These are phyloP conservation scores for Perognathus longimembris DNA, from an alignment of 2,113 vertebrate genomes.

Conservation along the genomic window DNA sequence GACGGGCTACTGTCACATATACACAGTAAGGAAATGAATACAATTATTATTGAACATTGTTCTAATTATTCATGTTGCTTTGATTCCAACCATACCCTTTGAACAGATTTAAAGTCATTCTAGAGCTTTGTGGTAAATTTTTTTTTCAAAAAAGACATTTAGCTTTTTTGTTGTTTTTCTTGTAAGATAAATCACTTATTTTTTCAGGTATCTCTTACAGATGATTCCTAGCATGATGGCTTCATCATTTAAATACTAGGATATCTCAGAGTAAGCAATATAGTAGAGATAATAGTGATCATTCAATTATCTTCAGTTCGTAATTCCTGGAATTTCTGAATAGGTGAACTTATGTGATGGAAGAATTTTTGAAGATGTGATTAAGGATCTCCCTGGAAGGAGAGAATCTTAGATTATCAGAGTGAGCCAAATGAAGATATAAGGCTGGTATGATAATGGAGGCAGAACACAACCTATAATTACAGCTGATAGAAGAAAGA, in stretches of 20 bases:
- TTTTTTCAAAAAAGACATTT: background rate
- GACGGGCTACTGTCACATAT: too few species aligned
- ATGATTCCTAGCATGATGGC: background rate
- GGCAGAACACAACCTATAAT: background rate
- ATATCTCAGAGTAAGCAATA: background rate
- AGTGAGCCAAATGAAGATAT: background rate
- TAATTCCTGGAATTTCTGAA: background rate
- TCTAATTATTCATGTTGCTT: background rate
- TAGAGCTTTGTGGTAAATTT: background rate
- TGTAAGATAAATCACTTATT: background rate
- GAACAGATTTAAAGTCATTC: background rate
- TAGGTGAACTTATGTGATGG: background rate
- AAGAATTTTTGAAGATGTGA: background rate
- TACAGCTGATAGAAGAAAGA: background rate
- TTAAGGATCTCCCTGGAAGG: background rate
- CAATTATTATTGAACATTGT: too few species aligned
- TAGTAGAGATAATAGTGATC: background rate
- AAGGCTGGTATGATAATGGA: background rate
- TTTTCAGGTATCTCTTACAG: background rate
- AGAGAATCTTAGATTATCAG: background rate
- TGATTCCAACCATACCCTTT: background rate
- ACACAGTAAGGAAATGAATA: too few species aligned
- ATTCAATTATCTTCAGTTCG: rapidly evolving
- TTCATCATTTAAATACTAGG: background rate
- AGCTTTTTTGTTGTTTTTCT: background rate